phyloP scores from a whole-genome alignment of 2,888 invertebrate species.

The Rhyacophila evoluta region DNA sequence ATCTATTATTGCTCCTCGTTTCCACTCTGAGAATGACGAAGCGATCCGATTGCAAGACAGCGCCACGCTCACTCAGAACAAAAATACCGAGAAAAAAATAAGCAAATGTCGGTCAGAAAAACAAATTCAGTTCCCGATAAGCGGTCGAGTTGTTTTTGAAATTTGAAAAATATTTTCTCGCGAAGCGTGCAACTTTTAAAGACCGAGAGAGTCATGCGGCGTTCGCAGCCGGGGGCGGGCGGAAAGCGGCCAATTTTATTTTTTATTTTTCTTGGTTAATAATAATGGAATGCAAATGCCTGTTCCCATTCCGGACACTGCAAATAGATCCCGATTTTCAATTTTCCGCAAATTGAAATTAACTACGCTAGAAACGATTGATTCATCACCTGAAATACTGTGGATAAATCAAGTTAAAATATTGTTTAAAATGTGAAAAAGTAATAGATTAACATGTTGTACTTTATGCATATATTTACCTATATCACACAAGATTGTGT shows the following conservation, averaged over 20 bases:
- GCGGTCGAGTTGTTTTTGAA: slow-evolving; percentile 25
- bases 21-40: neutral
- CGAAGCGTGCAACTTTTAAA: neutral
- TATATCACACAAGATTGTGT: too few species aligned
- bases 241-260: neutral
- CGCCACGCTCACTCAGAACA: neutral
- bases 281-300: neutral
- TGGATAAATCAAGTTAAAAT: too few species aligned
- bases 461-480: too few species aligned
- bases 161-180: neutral
- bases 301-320: neutral
- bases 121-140: slow-evolving; percentile 39
- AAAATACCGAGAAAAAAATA: slow-evolving; percentile 28
- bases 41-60: neutral
- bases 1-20: too few species aligned
- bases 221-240: neutral
- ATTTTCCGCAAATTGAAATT: neutral
- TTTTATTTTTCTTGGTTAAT: slow-evolving; percentile 1
- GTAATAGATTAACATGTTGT: too few species aligned
- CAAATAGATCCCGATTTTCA: neutral
- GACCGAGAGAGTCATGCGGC: neutral
- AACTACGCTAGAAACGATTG: too few species aligned
- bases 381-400: too few species aligned
- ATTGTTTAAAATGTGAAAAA: too few species aligned
- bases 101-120: slow-evolving; percentile 42